Evolutionary conservation across 2,113 vertebrate genomes (phyloP).

Genomic region (Laterallus jamaicensis): DNA sequence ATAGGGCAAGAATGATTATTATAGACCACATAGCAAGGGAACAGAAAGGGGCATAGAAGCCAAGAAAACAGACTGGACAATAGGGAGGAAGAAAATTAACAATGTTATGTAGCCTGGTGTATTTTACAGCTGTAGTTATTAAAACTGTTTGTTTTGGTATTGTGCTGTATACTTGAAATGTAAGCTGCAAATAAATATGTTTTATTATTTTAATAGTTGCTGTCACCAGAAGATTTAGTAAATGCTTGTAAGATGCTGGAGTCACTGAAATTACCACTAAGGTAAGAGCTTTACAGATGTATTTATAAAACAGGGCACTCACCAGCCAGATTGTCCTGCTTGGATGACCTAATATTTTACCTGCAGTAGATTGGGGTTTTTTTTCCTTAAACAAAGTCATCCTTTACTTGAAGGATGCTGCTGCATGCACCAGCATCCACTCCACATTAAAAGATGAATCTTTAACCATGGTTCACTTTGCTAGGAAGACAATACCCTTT

Average conservation of each 20-base stretch:
- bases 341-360: neutral
- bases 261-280: conserved; percentile 88
- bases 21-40: neutral
- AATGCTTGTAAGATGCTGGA: conserved; percentile 97
- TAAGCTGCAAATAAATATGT: neutral
- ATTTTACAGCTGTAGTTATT: neutral
- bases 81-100: neutral
- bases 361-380: neutral
- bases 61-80: neutral
- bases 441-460: neutral
- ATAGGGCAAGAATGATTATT: neutral
- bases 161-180: neutral
- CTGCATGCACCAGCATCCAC: neutral
- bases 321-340: neutral
- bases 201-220: conserved; percentile 69
- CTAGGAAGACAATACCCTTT: neutral
- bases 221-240: conserved; percentile 92
- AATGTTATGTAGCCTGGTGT: neutral
- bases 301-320: neutral
- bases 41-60: neutral
- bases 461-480: neutral
- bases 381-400: neutral
- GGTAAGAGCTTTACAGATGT: conserved; percentile 72
- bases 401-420: neutral
- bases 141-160: neutral